phyloP scores from a whole-genome alignment of 2,797 vertebrate genomes.

The Sebastes ruberrimus region DNA sequence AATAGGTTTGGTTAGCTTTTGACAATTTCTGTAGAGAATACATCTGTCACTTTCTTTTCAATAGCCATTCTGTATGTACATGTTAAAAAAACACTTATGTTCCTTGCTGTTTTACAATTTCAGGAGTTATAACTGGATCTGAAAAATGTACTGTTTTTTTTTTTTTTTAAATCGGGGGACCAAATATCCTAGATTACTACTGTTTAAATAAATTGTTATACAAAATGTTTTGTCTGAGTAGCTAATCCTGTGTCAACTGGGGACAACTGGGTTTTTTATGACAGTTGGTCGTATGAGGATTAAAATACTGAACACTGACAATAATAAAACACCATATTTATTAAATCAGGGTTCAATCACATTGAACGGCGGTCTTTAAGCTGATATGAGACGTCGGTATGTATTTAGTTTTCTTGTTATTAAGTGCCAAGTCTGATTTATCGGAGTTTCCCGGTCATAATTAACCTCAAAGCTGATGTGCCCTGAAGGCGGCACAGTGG shows the following conservation, averaged over 20 bases:
- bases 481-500: not conserved
- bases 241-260: not conserved
- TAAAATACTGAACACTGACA: not conserved
- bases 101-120: conserved; percentile 6
- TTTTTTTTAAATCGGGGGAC: conserved; percentile 56
- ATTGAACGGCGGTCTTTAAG: no score
- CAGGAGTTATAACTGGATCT: conserved; percentile 18
- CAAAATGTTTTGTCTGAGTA: not conserved
- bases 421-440: not conserved
- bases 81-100: not conserved
- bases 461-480: no score
- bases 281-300: not conserved
- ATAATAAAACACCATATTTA: not conserved
- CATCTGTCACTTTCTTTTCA: conserved; percentile 2
- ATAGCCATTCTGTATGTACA: not conserved
- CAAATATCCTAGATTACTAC: conserved; percentile 58
- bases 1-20: not conserved
- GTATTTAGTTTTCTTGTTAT: not conserved
- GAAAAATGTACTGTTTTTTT: conserved; percentile 18
- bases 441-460: not conserved
- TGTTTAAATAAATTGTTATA: conserved; percentile 72
- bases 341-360: not conserved
- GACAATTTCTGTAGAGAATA: not conserved
- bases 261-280: not conserved
- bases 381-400: not conserved